phyloP scores from a whole-genome alignment of 64 coral and sea anemone species.

The Acropora yongei region DNA sequence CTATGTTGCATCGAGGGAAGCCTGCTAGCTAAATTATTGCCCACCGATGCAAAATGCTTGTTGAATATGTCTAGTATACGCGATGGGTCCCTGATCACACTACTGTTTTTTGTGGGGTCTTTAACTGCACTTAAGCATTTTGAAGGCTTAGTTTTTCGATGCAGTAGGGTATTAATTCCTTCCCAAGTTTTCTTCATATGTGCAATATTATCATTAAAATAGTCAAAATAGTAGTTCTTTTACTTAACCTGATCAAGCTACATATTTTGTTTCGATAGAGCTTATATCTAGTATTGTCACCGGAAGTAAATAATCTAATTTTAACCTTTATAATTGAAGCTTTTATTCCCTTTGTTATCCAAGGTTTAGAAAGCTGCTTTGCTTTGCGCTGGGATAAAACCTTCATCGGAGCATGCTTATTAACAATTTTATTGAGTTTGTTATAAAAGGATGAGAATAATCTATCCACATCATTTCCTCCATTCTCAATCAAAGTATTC shows the following conservation, averaged over 20 bases:
- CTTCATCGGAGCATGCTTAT: conserved; percentile 60
- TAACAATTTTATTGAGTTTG: conserved; percentile 49
- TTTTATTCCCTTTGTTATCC: conserved; percentile 66
- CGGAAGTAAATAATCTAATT: conserved; percentile 61
- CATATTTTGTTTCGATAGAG: conserved; percentile 57
- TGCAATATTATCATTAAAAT: conserved; percentile 66
- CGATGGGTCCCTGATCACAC: conserved; percentile 35
- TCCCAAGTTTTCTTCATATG: conserved; percentile 72
- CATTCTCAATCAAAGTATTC: conserved; percentile 49
- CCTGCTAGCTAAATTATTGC: conserved; percentile 55
- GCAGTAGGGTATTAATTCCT: conserved; percentile 65
- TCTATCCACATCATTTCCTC: conserved; percentile 49
- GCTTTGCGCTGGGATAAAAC: conserved; percentile 23
- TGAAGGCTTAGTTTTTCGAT: conserved; percentile 55
- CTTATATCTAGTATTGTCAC: conserved; percentile 55
- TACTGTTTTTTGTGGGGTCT: conserved; percentile 29
- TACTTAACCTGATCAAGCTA: conserved; percentile 53
- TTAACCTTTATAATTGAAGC: conserved; percentile 53
- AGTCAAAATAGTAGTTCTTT: conserved; percentile 61
- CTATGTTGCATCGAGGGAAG: conserved; percentile 35
- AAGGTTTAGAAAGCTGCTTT: conserved; percentile 46
- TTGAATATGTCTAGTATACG: conserved; percentile 55
- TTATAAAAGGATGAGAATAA: conserved; percentile 68
- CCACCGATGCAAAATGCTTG: conserved; percentile 29
- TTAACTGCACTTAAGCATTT: conserved; percentile 60